Conservation (phyloP, 2,888 invertebrate species). For the Arge pagana region DNA sequence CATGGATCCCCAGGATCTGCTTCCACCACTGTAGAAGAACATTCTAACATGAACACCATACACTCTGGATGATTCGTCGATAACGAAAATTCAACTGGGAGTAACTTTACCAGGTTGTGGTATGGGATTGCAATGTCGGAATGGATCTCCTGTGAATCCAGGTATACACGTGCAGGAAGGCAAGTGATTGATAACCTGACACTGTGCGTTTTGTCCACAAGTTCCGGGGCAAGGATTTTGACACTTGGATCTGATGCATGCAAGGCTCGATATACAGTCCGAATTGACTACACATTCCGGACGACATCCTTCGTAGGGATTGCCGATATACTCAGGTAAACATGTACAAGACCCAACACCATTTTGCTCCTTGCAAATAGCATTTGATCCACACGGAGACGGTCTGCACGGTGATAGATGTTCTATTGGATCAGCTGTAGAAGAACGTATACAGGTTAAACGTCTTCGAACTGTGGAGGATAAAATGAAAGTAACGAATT, state of each 20-base stretch:
- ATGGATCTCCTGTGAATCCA: slow-evolving; percentile 57
- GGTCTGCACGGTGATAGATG: slow-evolving; percentile 64
- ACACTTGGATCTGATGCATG: slow-evolving; percentile 80
- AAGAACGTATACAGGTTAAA: slow-evolving; percentile 2
- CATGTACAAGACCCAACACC: slow-evolving; percentile 74
- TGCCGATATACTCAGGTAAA: slow-evolving; percentile 75
- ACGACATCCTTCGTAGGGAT: slow-evolving; percentile 73
- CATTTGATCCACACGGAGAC: slow-evolving; percentile 73
- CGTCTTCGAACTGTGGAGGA: slow-evolving; percentile 7
- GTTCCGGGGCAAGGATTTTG: slow-evolving; percentile 79
- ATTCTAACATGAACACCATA: no score
- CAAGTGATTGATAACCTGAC: slow-evolving; percentile 74
- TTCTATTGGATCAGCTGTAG: slow-evolving; percentile 40
- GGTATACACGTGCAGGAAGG: slow-evolving; percentile 63
- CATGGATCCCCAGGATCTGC: slow-evolving; percentile 15
- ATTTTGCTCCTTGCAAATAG: slow-evolving; percentile 62
- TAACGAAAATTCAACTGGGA: no score
- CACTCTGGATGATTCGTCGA: no score
- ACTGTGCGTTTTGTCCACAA: slow-evolving; percentile 75
- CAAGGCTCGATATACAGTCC: slow-evolving; percentile 74
- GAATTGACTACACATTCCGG: slow-evolving; percentile 79
- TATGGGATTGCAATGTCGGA: slow-evolving; percentile 52
- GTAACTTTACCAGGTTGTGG: slow-evolving; percentile 51
- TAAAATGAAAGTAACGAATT: slow-evolving; percentile 34
- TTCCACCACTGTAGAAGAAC: slow-evolving; percentile 15